These are phyloP conservation scores for Menura novaehollandiae DNA, from an alignment of 2,113 vertebrate genomes.

Conservation along the genomic window DNA sequence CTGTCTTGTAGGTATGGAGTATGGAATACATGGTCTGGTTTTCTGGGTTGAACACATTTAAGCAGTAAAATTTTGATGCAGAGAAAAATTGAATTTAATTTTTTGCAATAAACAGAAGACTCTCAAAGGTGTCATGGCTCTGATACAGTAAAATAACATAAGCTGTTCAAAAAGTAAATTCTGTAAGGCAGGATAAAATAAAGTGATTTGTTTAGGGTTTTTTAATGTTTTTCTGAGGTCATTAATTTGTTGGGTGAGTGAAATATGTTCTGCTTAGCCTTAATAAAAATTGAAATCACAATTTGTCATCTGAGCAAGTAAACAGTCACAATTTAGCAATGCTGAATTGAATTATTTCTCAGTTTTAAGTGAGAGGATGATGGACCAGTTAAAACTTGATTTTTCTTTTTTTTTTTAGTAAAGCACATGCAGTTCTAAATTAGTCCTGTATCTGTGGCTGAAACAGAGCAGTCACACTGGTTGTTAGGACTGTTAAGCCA, in stretches of 20 bases:
- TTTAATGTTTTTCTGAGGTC: neutral
- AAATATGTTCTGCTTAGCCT: neutral
- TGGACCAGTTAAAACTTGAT: neutral
- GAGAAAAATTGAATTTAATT: neutral
- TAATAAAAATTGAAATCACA: neutral
- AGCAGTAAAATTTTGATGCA: neutral
- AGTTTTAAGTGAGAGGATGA: neutral
- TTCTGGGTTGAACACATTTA: neutral
- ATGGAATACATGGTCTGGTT: fast-evolving
- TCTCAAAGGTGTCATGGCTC: neutral
- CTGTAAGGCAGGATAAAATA: neutral
- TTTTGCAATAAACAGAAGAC: neutral
- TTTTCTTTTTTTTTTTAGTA: neutral
- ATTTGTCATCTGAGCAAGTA: neutral
- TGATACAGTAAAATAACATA: neutral
- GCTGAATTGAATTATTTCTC: neutral
- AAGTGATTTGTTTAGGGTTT: neutral
- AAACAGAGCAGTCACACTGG: neutral
- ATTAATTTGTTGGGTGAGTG: neutral
- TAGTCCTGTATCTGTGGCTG: neutral
- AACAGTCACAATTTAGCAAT: neutral
- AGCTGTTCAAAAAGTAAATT: neutral
- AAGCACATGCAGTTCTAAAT: neutral
- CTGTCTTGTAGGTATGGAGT: neutral
- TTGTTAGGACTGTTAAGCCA: neutral